phyloP scores from a whole-genome alignment of 2,113 vertebrate genomes.

The Apaloderma vittatum region DNA sequence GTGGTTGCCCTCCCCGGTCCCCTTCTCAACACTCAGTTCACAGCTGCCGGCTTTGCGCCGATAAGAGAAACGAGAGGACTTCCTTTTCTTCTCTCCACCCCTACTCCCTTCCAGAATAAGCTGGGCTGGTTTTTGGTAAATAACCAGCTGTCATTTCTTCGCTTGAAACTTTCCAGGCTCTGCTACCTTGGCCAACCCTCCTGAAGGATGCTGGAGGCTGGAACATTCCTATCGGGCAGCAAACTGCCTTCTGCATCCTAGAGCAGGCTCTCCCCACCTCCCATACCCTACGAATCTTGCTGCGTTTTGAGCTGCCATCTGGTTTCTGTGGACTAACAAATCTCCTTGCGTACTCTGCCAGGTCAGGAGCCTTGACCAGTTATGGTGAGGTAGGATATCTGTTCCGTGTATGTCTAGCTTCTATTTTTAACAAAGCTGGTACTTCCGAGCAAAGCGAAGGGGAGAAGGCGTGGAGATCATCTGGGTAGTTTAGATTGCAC shows the following conservation, averaged over 20 bases:
- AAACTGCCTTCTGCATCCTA: not conserved
- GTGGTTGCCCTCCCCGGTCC: not conserved
- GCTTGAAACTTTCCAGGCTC: not conserved
- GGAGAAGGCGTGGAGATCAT: not conserved
- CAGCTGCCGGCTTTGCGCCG: constrained; percentile 20
- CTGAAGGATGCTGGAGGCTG: constrained; percentile 73
- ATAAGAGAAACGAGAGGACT: constrained; percentile 54
- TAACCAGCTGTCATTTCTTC: not conserved
- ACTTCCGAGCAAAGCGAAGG: not conserved
- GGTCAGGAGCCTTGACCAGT: constrained; percentile 74
- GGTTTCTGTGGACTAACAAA: constrained; percentile 76
- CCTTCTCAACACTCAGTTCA: not conserved
- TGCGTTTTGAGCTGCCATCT: constrained; percentile 71
- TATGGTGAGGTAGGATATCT: constrained; percentile 87
- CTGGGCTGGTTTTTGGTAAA: not conserved
- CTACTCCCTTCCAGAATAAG: constrained; percentile 10
- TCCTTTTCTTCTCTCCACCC: constrained; percentile 58
- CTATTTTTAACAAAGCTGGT: not conserved
- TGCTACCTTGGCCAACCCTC: constrained; percentile 28
- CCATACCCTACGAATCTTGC: not conserved
- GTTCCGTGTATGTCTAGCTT: not conserved
- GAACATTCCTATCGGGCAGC: constrained; percentile 67
- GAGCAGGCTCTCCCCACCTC: constrained; percentile 31
- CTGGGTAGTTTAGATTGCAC: not conserved
- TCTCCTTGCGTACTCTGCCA: constrained; percentile 47